phyloP scores from a whole-genome alignment of 2,113 vertebrate genomes.

The Oryctolagus cuniculus region mOryCun1.1 NC_091443.1:50685501-50686000 shows the following conservation, averaged over 20 bases:
- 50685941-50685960: no score
- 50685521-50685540: fast-evolving
- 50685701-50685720: no score
- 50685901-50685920: neutral
- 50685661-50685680: no score
- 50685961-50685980: neutral
- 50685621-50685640: no score
- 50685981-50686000: neutral
- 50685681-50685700: no score
- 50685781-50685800: neutral
- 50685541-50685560: conserved; percentile 58
- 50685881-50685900: neutral
- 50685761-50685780: neutral
- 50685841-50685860: neutral
- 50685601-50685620: neutral
- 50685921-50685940: neutral
- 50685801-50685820: neutral
- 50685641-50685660: no score
- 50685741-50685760: neutral
- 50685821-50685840: fast-evolving
- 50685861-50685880: neutral
- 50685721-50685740: neutral
- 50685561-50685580: neutral
- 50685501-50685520: conserved; percentile 67
- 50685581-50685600: fast-evolving